These are phyloP conservation scores for Phrynocephalus guinanensis DNA, from an alignment of 2,797 vertebrate species.

Conservation along the genomic window DNA sequence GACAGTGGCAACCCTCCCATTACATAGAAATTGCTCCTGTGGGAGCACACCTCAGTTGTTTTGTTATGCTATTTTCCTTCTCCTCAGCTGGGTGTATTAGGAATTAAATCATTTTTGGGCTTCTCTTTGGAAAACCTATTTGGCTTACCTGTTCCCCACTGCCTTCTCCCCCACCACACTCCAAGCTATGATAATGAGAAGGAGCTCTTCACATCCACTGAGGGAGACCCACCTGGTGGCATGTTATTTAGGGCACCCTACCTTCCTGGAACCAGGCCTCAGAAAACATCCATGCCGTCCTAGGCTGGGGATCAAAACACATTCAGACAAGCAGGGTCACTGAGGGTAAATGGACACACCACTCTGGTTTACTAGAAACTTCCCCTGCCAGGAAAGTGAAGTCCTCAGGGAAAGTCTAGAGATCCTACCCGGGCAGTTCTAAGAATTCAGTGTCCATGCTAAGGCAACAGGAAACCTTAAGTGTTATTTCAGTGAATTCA, in stretches of 20 bases:
- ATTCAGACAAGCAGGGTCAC: neutral
- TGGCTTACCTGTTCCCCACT: too few relatives aligned
- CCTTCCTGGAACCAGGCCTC: slow-evolving; percentile 7
- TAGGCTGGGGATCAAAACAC: slow-evolving; percentile 24
- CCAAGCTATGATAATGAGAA: neutral
- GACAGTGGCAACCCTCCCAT: too few relatives aligned
- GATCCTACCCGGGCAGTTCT: neutral
- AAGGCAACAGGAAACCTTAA: neutral
- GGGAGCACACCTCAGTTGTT: neutral
- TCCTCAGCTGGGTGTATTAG: neutral
- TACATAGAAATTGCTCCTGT: neutral
- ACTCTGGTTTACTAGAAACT: neutral
- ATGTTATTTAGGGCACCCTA: neutral
- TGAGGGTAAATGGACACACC: neutral
- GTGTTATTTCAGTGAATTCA: neutral
- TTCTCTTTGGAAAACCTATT: too few relatives aligned
- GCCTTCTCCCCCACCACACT: too few relatives aligned
- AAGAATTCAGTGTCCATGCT: neutral
- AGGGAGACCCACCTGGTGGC: neutral
- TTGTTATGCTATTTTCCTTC: neutral
- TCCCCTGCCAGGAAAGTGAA: slow-evolving; percentile 6
- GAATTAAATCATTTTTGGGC: too few relatives aligned
- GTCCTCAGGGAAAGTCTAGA: neutral
- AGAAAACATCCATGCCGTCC: slow-evolving; percentile 1
- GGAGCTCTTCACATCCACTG: neutral